A percentile compares a stretch with the other conserved stretches of the same genome.
These are phyloP conservation scores for Pogona vitticeps DNA, from an alignment of 2,113 vertebrate species.

Conservation along the genomic window DNA sequence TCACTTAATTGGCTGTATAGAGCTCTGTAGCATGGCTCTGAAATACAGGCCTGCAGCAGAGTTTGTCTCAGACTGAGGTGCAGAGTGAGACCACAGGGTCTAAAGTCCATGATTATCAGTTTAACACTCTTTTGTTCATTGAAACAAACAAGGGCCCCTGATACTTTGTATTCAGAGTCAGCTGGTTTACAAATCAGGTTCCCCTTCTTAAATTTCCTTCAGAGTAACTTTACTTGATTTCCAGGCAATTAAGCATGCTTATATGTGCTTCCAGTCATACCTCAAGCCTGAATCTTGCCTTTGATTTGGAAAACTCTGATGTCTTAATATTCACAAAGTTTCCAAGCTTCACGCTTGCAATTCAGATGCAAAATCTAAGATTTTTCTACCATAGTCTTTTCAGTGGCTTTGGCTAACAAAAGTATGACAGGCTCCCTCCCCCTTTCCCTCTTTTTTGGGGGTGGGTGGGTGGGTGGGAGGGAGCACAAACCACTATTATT, in stretches of 20 bases:
- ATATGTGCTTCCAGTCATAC: not conserved
- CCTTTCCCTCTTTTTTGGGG: not conserved
- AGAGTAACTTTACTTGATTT: not conserved
- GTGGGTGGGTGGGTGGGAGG: too few species aligned
- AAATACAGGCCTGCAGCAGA: conserved; percentile 26
- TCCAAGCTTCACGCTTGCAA: not conserved
- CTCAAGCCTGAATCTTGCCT: not conserved
- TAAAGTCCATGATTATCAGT: not conserved
- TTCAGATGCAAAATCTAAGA: not conserved
- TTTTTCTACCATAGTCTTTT: not conserved
- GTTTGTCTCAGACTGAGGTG: not conserved
- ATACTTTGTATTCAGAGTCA: not conserved
- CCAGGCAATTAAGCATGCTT: not conserved
- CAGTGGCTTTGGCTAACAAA: not conserved
- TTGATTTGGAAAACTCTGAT: not conserved
- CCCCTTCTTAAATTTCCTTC: not conserved
- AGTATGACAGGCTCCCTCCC: conserved; percentile 29
- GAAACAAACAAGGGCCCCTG: not conserved
- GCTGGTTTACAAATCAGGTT: not conserved
- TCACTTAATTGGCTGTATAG: not conserved
- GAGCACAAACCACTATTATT: conserved; percentile 59
- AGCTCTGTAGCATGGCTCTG: not conserved
- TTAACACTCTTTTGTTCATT: not conserved
- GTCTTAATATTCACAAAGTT: not conserved
- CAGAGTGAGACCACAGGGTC: too few species aligned